Conservation (phyloP, 2,888 invertebrate species). For the Callinectes sapidus region DNA sequence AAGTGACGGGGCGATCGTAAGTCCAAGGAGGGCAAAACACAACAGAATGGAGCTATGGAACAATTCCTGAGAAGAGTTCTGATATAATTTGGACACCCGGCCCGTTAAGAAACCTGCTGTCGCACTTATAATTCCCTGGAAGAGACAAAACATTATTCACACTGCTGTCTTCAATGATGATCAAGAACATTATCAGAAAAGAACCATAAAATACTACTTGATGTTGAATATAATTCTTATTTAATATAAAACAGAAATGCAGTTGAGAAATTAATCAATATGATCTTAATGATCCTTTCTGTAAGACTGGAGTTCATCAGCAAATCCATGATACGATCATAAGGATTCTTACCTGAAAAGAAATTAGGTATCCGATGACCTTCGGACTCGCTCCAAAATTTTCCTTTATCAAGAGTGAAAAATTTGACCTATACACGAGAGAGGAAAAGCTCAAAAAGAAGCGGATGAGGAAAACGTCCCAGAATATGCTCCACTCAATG, state of each 20-base stretch:
- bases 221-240: no score
- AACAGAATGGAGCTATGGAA: slow-evolving; percentile 74
- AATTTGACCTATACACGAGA: slow-evolving; percentile 75
- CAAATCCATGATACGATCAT: not conserved
- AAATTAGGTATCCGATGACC: slow-evolving; percentile 75
- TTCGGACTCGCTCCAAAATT: slow-evolving; percentile 74
- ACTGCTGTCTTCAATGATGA: not conserved
- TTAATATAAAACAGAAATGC: not conserved
- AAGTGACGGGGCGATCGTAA: slow-evolving; percentile 74
- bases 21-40: slow-evolving; percentile 72
- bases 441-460: slow-evolving; percentile 75
- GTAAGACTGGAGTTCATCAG: not conserved
- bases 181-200: not conserved
- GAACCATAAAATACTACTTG: not conserved
- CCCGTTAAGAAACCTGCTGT: slow-evolving; percentile 75
- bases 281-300: no score
- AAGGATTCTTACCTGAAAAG: slow-evolving; percentile 73
- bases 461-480: slow-evolving; percentile 76
- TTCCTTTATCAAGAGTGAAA: slow-evolving; percentile 74
- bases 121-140: slow-evolving; percentile 74
- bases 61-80: slow-evolving; percentile 74
- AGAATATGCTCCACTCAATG: slow-evolving; percentile 74
- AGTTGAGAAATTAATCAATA: not conserved
- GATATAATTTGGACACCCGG: slow-evolving; percentile 74
- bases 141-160: not conserved